phyloP scores from a whole-genome alignment of 2,888 invertebrate genomes.

The Mystacides longicornis region DNA sequence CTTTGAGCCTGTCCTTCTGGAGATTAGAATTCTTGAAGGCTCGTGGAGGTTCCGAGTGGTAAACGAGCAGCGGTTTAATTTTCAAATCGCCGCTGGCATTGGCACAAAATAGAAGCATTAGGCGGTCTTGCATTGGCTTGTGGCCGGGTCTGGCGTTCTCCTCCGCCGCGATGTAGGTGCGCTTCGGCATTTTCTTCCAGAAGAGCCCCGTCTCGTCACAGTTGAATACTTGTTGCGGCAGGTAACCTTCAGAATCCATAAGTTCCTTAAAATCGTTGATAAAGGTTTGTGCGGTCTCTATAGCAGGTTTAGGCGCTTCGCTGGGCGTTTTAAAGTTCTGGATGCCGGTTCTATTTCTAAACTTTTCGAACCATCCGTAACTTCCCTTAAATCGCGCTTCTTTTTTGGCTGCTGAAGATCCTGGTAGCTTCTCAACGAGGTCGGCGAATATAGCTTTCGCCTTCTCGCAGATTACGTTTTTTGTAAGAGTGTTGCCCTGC shows the following conservation, averaged over 20 bases:
- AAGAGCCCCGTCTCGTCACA: neutral
- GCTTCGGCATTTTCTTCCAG: neutral
- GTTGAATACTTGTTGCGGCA: neutral
- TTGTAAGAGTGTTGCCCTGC: neutral
- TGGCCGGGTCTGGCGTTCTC: no score
- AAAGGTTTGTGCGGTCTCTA: neutral
- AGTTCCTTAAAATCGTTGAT: neutral
- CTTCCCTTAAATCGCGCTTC: conserved; percentile 14
- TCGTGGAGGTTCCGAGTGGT: conserved; percentile 27
- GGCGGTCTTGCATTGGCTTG: no score
- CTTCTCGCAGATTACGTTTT: conserved; percentile 2
- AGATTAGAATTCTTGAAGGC: conserved; percentile 15
- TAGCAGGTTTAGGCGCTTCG: conserved; percentile 31
- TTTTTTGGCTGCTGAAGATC: neutral
- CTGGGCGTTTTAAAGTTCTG: conserved; percentile 26
- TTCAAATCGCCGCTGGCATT: conserved; percentile 29
- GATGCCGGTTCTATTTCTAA: conserved; percentile 15
- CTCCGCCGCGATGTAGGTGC: no score
- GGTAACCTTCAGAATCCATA: neutral
- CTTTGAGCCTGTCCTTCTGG: conserved; percentile 13
- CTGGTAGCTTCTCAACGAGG: neutral
- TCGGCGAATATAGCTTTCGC: neutral
- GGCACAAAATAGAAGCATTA: conserved; percentile 27
- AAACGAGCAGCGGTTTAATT: conserved; percentile 29
- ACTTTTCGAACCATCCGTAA: conserved; percentile 13